phyloP scores from a whole-genome alignment of 2,888 invertebrate species.

The Rhaphigaster nebulosa region DNA sequence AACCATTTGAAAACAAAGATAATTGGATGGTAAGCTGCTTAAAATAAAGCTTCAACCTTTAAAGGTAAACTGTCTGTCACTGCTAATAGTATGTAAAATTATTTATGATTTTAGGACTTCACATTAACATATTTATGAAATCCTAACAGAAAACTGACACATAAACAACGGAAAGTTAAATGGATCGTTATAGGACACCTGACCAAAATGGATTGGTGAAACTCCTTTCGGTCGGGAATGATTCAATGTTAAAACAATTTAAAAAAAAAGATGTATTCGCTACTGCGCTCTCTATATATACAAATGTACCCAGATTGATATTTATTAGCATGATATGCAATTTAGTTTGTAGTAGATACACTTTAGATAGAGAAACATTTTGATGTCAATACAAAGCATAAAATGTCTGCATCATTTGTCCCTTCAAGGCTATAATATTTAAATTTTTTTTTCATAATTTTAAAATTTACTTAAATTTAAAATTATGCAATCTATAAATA shows the following conservation, averaged over 20 bases:
- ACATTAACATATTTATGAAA: constrained; percentile 35
- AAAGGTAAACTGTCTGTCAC: constrained; percentile 24
- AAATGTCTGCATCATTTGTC: no score
- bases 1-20: not conserved
- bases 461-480: no score
- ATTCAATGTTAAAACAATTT: not conserved
- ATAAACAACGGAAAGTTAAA: not conserved
- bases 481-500: no score
- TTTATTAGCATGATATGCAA: no score
- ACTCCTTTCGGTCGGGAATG: not conserved
- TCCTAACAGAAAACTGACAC: not conserved
- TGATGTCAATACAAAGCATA: no score
- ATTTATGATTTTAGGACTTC: not conserved
- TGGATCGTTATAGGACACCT: not conserved
- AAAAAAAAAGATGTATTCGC: no score
- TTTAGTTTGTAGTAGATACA: no score
- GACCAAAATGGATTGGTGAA: not conserved
- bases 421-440: no score
- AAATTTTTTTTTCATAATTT: no score
- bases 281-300: no score
- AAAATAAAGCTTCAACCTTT: not conserved
- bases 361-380: no score
- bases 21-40: not conserved
- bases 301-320: no score
- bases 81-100: constrained; percentile 18